Evolutionary conservation across 2,113 vertebrate species (phyloP).

Genomic region (Pipa parva): DNA sequence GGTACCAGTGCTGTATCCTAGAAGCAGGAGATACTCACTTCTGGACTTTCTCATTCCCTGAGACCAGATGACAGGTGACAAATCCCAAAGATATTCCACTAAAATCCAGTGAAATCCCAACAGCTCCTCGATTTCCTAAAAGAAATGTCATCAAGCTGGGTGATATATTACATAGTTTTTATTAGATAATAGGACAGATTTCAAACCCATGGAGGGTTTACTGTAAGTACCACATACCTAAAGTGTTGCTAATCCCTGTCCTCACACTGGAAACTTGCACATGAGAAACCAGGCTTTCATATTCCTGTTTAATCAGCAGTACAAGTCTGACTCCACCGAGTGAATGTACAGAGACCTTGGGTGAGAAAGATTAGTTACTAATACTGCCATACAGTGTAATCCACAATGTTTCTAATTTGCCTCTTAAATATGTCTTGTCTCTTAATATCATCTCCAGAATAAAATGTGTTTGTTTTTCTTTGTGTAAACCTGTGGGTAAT

Average conservation of each 20-base stretch:
- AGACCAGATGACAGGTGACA: constrained; percentile 82
- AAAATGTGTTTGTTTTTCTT: too few relatives aligned
- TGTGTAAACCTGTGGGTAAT: too few relatives aligned
- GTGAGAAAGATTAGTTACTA: too few relatives aligned
- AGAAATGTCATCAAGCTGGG: not conserved
- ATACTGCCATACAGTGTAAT: too few relatives aligned
- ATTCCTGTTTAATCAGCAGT: constrained; percentile 75
- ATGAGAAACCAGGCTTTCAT: constrained; percentile 70
- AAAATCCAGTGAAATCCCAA: constrained; percentile 76
- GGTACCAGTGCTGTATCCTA: too few relatives aligned
- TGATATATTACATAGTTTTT: too few relatives aligned
- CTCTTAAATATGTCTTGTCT: too few relatives aligned
- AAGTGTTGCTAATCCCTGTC: constrained; percentile 78
- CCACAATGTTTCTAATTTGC: too few relatives aligned
- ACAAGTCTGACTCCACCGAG: constrained; percentile 83
- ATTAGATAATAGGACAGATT: too few relatives aligned
- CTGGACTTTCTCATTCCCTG: constrained; percentile 76
- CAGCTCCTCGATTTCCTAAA: constrained; percentile 80
- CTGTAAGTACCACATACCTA: constrained; percentile 58
- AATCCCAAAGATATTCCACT: constrained; percentile 79
- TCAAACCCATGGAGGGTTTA: too few relatives aligned
- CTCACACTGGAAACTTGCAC: constrained; percentile 77
- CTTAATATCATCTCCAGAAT: too few relatives aligned
- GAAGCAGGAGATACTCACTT: constrained; percentile 55
- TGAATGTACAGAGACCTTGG: constrained; percentile 78